Percentiles rank a stretch among this genome's conserved stretches.
Conservation (phyloP, 2,797 vertebrate genomes). For the Lepidocolaptes lacrymiger region DNA sequence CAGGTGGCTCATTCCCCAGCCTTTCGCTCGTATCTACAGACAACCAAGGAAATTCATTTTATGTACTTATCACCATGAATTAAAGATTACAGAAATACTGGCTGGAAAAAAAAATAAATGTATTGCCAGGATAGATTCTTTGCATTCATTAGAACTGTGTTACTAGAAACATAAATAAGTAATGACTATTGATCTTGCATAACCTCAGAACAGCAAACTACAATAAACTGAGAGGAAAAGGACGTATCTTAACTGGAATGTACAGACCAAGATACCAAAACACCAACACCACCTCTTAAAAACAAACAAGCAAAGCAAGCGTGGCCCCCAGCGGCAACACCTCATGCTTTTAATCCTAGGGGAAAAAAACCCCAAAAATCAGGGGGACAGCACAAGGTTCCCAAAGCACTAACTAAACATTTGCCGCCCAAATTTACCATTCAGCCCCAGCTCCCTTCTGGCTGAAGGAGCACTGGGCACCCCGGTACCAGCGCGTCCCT, state of each 20-base stretch:
- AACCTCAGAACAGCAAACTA: slow-evolving; percentile 65
- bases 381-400: not conserved
- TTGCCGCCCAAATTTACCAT: not conserved
- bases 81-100: slow-evolving; percentile 63
- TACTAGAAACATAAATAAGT: slow-evolving; percentile 74
- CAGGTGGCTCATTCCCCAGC: not conserved
- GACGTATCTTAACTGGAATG: not conserved
- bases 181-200: slow-evolving; percentile 59
- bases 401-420: not conserved
- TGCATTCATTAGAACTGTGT: slow-evolving; percentile 70
- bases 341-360: not conserved
- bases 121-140: slow-evolving; percentile 41
- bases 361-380: not conserved
- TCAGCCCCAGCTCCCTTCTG: not conserved
- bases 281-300: slow-evolving; percentile 6
- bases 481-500: not conserved
- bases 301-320: not conserved
- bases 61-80: slow-evolving; percentile 51
- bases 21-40: not conserved
- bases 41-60: slow-evolving; percentile 29
- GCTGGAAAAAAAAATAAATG: slow-evolving; percentile 12
- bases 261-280: not conserved
- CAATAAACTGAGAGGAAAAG: slow-evolving; percentile 59
- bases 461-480: not conserved
- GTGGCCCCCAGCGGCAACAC: not conserved